Evolutionary conservation across 1,140 invertebrate species (phyloP), one percentile per base, ranked within the genome.

Genomic region (Macrosteles quadrilineatus): DNA sequence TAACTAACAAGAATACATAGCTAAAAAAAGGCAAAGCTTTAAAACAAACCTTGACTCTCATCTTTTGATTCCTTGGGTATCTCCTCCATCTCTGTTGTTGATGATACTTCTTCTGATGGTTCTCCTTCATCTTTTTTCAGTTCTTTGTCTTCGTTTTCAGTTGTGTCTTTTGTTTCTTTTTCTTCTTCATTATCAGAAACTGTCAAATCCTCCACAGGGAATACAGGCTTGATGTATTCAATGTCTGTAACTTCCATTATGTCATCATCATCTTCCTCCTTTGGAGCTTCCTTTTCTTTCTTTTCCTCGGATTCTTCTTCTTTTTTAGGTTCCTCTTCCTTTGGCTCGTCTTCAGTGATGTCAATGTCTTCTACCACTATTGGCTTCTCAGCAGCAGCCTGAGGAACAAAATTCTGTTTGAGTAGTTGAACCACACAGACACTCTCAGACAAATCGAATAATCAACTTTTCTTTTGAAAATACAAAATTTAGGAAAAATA

Each of bases 91-190:
- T 36, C 32, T 4, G 32, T 36, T 36, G 32, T 36, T 36, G 32
- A 36, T 14, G 72, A 63, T 47, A 78, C 80, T 68, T 80, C 72
- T 68, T 71, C 68, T 9, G 69, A 62, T 55, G 23, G n/a, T 73
- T 43, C 32, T 63, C 73, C 73, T 55, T 76, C 69, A 25, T 76
- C 66, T 30, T 29, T 47, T 73, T 71, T 73, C 0, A 74, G 73
- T 36, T 82, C 82, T 40, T 80, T 80, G 9, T 71, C 64, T 50
- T 79, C 80, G 68, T 80, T 71, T 69, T 71, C 68, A 4, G 68
- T 36, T 40, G n/a, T 21, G 67, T 11, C 29, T 53, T 76, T 65
- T 21, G 76, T 66, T 29, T 53, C 40, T 69, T 81, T 80, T 47
- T 81, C 80, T 25, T 77, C 78, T 55, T 65, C 67, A 4, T 45